Percentiles rank a stretch among this genome's conserved stretches.
These are phyloP conservation scores for Sebastes trivittatus DNA, from an alignment of 2,797 vertebrate genomes.

Conservation along the genomic window DNA sequence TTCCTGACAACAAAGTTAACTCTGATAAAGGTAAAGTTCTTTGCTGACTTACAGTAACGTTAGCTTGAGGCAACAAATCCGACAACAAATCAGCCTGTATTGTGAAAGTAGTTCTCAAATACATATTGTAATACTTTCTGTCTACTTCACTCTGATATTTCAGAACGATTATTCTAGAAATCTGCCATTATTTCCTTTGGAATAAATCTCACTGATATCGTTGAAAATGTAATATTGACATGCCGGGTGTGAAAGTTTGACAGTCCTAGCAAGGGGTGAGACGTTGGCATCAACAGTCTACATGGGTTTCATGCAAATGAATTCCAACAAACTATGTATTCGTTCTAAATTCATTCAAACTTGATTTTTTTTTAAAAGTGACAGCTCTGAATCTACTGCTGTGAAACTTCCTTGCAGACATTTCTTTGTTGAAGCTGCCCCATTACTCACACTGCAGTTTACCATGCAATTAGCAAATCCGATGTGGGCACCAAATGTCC, in stretches of 20 bases:
- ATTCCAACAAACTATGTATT: background rate
- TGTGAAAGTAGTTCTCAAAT: no score
- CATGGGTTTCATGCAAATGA: background rate
- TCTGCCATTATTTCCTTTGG: no score
- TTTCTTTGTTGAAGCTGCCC: background rate
- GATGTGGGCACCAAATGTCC: slow-evolving; percentile 19
- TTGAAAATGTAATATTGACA: no score
- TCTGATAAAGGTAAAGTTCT: background rate
- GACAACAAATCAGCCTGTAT: background rate
- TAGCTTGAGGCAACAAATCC: no score
- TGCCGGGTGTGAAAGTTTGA: no score
- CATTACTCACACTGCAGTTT: slow-evolving; percentile 34
- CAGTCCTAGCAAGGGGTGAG: no score
- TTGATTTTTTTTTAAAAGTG: background rate
- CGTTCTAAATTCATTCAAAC: background rate
- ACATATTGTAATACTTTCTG: background rate
- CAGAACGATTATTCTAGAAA: no score
- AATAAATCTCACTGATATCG: no score
- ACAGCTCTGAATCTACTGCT: slow-evolving; percentile 2
- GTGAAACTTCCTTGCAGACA: background rate
- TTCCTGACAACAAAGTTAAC: background rate
- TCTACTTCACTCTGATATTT: no score
- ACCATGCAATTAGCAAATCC: slow-evolving; percentile 30
- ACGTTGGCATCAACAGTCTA: rapidly evolving
- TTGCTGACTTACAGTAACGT: background rate